These are phyloP conservation scores for Azemiops feae DNA, from an alignment of 2,113 vertebrate genomes.

Conservation along the genomic window DNA sequence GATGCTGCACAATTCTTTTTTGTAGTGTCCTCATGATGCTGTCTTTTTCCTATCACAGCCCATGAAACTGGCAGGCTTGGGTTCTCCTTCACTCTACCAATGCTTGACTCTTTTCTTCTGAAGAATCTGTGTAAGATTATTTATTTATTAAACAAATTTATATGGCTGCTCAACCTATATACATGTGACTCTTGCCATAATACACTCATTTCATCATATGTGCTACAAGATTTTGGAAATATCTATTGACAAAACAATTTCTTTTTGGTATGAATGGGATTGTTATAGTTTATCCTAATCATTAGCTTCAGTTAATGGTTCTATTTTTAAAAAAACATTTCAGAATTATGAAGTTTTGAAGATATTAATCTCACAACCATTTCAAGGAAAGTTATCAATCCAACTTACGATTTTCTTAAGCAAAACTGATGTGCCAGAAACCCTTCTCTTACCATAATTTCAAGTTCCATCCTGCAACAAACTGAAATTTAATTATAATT, in stretches of 20 bases:
- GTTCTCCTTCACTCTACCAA: no score
- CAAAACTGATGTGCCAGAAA: background rate
- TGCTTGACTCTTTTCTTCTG: no score
- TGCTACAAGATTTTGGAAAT: background rate
- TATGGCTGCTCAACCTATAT: no score
- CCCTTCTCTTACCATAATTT: background rate
- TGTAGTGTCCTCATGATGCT: no score
- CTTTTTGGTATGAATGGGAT: background rate
- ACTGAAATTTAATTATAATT: background rate
- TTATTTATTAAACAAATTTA: no score
- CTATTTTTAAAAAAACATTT: background rate
- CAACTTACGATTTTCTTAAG: background rate
- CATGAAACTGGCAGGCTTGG: no score
- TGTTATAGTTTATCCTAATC: background rate
- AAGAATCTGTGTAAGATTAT: no score
- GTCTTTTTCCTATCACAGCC: no score
- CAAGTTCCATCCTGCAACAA: slow-evolving; percentile 9
- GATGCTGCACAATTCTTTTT: no score
- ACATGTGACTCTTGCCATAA: no score
- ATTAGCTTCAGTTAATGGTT: background rate
- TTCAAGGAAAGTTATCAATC: background rate
- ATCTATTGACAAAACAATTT: background rate
- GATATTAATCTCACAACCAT: fast-evolving
- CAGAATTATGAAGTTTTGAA: background rate
- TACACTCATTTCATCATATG: no score